These are phyloP conservation scores for Acromyrmex charruanus DNA, from an alignment of 1,140 invertebrate species.

Conservation along the genomic window DNA sequence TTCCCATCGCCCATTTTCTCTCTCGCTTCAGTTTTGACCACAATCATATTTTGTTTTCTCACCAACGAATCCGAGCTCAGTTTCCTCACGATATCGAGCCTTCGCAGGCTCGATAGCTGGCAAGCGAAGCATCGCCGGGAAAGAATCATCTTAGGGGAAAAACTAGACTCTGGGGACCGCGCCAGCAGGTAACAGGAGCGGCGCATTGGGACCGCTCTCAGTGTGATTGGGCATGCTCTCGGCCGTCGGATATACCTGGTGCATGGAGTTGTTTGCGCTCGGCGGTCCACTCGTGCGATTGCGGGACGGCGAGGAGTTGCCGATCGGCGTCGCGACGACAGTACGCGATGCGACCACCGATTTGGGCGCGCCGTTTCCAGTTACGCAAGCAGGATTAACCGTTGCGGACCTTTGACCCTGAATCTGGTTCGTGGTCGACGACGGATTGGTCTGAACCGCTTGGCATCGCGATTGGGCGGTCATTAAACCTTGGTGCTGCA, in stretches of 20 bases:
- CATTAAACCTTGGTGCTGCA: constrained; percentile 34
- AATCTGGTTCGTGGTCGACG: constrained; percentile 37
- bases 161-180: constrained; percentile 80
- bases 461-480: constrained; percentile 16
- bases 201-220: constrained; percentile 81
- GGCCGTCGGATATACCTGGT: constrained; percentile 67
- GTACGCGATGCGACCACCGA: constrained; percentile 66
- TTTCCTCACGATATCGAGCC: background rate
- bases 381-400: constrained; percentile 67
- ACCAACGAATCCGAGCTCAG: background rate
- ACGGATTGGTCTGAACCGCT: constrained; percentile 18
- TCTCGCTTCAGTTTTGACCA: background rate
- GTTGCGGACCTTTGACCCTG: constrained; percentile 58
- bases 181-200: constrained; percentile 80
- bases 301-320: constrained; percentile 45
- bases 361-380: constrained; percentile 79
- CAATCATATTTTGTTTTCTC: background rate
- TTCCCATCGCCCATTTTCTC: background rate
- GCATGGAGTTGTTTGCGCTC: constrained; percentile 63
- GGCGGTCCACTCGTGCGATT: constrained; percentile 32
- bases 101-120: background rate
- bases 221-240: constrained; percentile 82
- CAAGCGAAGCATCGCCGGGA: background rate
- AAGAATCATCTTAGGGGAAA: constrained; percentile 2
- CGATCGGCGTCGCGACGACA: constrained; percentile 25